Evolutionary conservation across 1,140 invertebrate species (phyloP).

Genomic region (Linepithema humile): DNA sequence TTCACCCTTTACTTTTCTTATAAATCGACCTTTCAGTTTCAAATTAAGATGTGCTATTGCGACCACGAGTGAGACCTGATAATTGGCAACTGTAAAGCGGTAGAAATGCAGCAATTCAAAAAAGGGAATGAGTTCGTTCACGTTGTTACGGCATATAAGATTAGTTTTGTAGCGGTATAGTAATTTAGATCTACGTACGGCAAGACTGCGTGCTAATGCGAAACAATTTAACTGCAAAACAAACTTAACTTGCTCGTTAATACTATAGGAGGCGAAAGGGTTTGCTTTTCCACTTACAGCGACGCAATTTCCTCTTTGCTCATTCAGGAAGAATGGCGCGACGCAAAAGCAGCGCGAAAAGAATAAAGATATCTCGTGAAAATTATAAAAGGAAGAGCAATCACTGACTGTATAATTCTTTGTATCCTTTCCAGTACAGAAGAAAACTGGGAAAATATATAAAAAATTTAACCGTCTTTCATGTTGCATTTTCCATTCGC

Average conservation of each 20-base stretch:
- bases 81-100: neutral
- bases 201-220: slow-evolving; percentile 36
- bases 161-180: slow-evolving; percentile 11
- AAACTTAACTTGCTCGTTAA: slow-evolving; percentile 47
- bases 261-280: slow-evolving; percentile 23
- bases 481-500: neutral
- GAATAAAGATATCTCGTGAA: slow-evolving; percentile 31
- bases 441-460: neutral
- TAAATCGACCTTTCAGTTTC: no score
- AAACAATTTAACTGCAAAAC: slow-evolving; percentile 52
- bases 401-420: slow-evolving; percentile 33
- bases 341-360: neutral
- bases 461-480: neutral
- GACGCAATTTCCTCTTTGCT: slow-evolving; percentile 14
- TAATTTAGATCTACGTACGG: slow-evolving; percentile 35
- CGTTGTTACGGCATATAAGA: slow-evolving; percentile 10
- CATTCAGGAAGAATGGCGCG: neutral
- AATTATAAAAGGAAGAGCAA: slow-evolving; percentile 14
- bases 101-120: slow-evolving; percentile 20
- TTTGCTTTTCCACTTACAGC: slow-evolving; percentile 39
- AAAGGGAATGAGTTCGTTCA: neutral
- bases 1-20: no score
- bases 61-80: neutral
- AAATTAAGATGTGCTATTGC: neutral
- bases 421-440: slow-evolving; percentile 3